Base-by-base conservation (phyloP, 1,140 invertebrate species). In the Halesus radiatus region DNA sequence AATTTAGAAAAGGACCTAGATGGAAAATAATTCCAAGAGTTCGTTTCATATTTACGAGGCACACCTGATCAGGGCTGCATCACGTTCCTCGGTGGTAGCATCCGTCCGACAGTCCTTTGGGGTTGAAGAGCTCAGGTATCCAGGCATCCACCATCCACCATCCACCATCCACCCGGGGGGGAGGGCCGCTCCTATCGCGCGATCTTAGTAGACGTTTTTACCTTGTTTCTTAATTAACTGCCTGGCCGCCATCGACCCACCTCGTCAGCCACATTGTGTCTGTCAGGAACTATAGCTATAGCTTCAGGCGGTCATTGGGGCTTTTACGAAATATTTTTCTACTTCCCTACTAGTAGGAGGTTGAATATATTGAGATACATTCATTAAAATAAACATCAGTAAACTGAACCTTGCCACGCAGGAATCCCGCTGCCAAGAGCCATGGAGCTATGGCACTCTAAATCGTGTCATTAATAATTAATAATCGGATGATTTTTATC, bases 191-290 rank as follows among this genome's bases (percentile, higher is more conserved):
- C 60, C 20, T 80, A 80, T 76, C 72, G 53, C 37, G 58, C 79
- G 60, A 75, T 54, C 75, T 45, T 8, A 20, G 62, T 23, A 58
- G 76, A 76, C 74, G 64, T 72, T 81, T 45, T 81, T 56, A 77
- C 75, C 54, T 18, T 68, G 79, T 53, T 80, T 76, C 79, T 80
- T 80, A 80, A 80, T 80, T 80, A 80, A 80, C 37, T 80, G 68
- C 29, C 60, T 18, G 58, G 45, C 37, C 37, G 37, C 32, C 60
- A 76, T 76, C 73, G 73, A 76, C 23, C 73, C 23, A 22, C 56
- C 52, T 8, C 52, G 50, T 4, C 37, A 32, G 8, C 37, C 37
- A 45, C 37, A 13, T 45, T 16, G 29, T 32, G 37, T n/a, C n/a
- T 37, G 66, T 32, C 18, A 7, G 13, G 53, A 54, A 20, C n/a